Evolutionary conservation across 2,113 vertebrate genomes (phyloP).

Genomic region (Panurus biarmicus): DNA sequence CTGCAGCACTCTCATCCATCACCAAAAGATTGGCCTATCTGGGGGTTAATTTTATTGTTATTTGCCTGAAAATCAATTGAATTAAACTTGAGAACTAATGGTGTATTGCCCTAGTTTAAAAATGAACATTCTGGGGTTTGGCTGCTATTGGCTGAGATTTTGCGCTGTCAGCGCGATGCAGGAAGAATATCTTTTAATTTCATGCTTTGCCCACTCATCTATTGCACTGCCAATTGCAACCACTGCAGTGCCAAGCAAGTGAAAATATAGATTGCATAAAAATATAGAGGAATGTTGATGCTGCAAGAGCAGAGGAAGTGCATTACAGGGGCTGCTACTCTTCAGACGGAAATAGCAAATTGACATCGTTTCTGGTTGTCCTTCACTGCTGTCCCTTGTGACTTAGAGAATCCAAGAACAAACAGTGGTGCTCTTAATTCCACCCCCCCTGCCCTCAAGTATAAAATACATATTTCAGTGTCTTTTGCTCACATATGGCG

Average conservation of each 20-base stretch:
- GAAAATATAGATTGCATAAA: not conserved
- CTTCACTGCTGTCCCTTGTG: not conserved
- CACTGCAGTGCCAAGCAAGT: not conserved
- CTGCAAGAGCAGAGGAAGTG: not conserved
- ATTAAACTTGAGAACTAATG: slow-evolving; percentile 37
- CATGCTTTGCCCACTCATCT: slow-evolving; percentile 38
- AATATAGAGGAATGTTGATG: not conserved
- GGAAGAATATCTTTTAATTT: slow-evolving; percentile 38
- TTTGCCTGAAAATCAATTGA: slow-evolving; percentile 43
- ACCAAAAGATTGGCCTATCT: not conserved
- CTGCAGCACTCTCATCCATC: not conserved
- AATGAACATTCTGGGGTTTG: slow-evolving; percentile 9
- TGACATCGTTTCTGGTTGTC: not conserved
- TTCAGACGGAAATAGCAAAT: not conserved
- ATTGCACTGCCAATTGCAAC: slow-evolving; percentile 26
- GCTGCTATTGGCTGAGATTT: not conserved
- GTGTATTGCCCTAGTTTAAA: slow-evolving; percentile 34
- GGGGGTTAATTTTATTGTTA: slow-evolving; percentile 5
- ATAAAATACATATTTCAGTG: not conserved
- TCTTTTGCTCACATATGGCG: not conserved
- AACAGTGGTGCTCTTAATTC: not conserved
- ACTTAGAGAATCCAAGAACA: not conserved
- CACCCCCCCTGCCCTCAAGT: accelerated
- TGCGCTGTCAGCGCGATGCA: not conserved
- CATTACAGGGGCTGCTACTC: not conserved